Conservation (phyloP, 2,888 invertebrate species). For the Pycnomerus fuliginosus region DNA sequence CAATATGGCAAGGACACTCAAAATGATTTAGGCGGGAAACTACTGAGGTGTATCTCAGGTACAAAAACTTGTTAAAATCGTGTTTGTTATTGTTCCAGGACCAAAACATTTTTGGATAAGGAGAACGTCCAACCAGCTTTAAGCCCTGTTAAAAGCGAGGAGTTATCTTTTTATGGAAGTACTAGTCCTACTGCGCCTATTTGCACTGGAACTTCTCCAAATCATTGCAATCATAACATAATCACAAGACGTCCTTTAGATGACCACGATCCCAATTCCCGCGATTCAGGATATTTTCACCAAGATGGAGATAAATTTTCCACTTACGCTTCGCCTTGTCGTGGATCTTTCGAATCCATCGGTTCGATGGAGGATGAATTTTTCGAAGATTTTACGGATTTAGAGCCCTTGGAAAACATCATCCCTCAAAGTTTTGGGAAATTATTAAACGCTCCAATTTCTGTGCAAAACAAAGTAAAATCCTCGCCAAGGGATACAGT, state of each 20-base stretch:
- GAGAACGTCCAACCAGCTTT: conserved; percentile 41
- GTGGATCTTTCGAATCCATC: conserved; percentile 55
- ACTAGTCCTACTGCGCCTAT: conserved; percentile 34
- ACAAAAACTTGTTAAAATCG: too few relatives aligned
- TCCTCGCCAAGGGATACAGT: conserved; percentile 46
- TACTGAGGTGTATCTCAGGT: conserved; percentile 3
- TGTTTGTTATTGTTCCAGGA: too few relatives aligned
- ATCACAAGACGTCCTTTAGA: conserved; percentile 52
- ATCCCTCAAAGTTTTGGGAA: conserved; percentile 61
- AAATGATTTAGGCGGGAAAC: conserved; percentile 9
- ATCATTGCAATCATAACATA: conserved; percentile 36
- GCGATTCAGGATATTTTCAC: conserved; percentile 59
- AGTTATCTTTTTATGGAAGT: conserved; percentile 47
- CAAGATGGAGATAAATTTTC: conserved; percentile 40
- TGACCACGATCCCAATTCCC: conserved; percentile 59
- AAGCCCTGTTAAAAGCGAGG: conserved; percentile 43
- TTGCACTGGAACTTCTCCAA: conserved; percentile 37
- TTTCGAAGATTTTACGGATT: conserved; percentile 63
- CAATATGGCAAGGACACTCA: conserved; percentile 18
- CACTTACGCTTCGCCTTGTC: conserved; percentile 40
- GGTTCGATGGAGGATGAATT: conserved; percentile 67
- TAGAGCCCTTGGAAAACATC: conserved; percentile 57
- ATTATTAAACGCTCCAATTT: conserved; percentile 59
- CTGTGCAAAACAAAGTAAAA: conserved; percentile 21
- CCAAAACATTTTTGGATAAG: conserved; percentile 40